Evolutionary conservation across 2,113 vertebrate genomes (phyloP), one percentile per base, ranked within the genome.

Genomic region (Diglossa brunneiventris): DNA sequence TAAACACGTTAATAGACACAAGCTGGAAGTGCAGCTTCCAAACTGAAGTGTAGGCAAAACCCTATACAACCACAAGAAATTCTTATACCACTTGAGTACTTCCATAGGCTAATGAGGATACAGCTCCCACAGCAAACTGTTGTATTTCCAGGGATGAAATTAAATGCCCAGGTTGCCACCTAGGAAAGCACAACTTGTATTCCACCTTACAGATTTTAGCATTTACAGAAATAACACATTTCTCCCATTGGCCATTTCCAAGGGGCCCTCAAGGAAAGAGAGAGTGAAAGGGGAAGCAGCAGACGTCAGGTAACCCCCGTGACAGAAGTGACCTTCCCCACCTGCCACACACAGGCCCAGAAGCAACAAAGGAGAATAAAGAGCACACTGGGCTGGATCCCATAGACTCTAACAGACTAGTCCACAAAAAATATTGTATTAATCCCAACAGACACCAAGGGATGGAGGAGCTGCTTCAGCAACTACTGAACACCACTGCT

Each of bases 1-100:
- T 99, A 58, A 77, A 41, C 30, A 70, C 22, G 46, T 27, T 1
- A 28, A 28, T 78, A 88, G 52, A 52, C 31, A 77, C 23, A 23
- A 74, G 35, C 33, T 92, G 35, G 31, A 84, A 91, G 28, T 0
- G 0, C 68, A 74, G 55, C 33, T 83, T 42, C 53, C 26, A 13
- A 79, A 52, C 46, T 6, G 7, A 26, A 33, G n/a, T 7, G 74
- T 15, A 52, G 46, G 13, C 49, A 82, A 68, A 92, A 47, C 13
- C 35, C 20, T 9, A 3, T 1, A 12, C 18, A 52, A 37, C 22
- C 46, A 28, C 1, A 0, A 10, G 27, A 67, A 42, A 81, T 46
- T 19, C 33, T 69, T 59, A 28, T 0, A 10, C 22, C 8, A 5
- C 28, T 46, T 10, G 15, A 37, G 7, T 42, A 20, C 22, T 61